Evolutionary conservation across 37 sponge, comb jelly and placozoan genomes (phyloP).

Genomic region (Trichoplax adhaerens): DNA sequence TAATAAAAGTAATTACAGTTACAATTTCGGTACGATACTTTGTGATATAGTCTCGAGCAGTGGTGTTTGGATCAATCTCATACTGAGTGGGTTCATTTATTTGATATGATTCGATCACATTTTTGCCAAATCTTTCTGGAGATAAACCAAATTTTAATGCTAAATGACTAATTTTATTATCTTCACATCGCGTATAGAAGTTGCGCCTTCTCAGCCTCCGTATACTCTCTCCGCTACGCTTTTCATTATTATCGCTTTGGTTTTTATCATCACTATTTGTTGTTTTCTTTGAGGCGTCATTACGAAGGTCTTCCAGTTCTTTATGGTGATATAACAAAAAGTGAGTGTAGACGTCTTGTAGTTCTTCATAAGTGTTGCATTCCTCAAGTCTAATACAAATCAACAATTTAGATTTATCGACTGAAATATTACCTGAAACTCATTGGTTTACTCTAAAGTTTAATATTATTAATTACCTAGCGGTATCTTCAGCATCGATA

Average conservation of each 20-base stretch:
- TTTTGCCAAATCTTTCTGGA: conserved; percentile 30
- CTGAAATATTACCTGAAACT: no score
- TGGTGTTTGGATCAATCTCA: not conserved
- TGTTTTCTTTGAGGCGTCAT: conserved; percentile 3
- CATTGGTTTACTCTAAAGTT: not conserved
- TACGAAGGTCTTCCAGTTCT: conserved; percentile 68
- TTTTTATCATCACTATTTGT: not conserved
- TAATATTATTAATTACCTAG: conserved; percentile 30
- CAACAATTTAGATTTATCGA: no score
- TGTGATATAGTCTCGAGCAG: no score
- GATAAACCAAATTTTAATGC: conserved; percentile 87
- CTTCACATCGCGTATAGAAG: conserved; percentile 73
- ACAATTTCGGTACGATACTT: no score
- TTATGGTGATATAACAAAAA: conserved; percentile 70
- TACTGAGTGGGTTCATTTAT: not conserved
- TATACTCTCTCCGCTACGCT: not conserved
- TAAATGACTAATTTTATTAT: conserved; percentile 61
- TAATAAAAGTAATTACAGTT: no score
- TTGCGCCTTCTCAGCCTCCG: conserved; percentile 21
- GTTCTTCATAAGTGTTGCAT: conserved; percentile 47
- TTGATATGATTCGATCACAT: not conserved
- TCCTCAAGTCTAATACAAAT: conserved; percentile 13
- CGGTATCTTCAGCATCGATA: conserved; percentile 65
- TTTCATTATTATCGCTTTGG: not conserved
- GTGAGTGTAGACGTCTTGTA: conserved; percentile 73